These are phyloP conservation scores for Eupeodes luniger DNA, from an alignment of 2,888 invertebrate species.

Conservation along the genomic window DNA sequence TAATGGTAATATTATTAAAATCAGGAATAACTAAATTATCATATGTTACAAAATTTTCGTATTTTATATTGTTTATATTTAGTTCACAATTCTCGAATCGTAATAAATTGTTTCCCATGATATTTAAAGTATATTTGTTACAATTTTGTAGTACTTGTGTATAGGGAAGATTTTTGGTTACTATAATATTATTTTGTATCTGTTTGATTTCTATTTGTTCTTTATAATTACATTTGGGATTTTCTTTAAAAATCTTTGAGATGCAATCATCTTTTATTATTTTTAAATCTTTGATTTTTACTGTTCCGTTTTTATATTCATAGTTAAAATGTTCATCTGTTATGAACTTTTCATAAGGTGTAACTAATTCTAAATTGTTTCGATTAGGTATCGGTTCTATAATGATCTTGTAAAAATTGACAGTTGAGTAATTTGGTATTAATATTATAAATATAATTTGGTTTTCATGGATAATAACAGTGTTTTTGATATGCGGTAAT, in stretches of 20 bases:
- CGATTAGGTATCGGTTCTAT: neutral
- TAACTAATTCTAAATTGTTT: neutral
- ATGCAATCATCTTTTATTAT: neutral
- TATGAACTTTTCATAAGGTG: too few relatives aligned
- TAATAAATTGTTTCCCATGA: neutral
- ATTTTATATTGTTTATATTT: neutral
- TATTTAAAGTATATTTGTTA: neutral
- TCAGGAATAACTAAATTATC: too few relatives aligned
- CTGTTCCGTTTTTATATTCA: neutral
- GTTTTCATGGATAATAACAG: neutral
- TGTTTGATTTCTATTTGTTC: too few relatives aligned
- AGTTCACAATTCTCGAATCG: neutral
- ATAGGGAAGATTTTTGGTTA: too few relatives aligned
- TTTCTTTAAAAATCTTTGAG: neutral
- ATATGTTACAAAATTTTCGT: too few relatives aligned
- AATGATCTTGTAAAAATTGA: neutral
- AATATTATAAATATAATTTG: conserved; percentile 4
- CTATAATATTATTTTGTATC: too few relatives aligned
- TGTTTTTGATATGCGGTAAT: neutral
- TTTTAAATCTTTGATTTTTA: conserved; percentile 5
- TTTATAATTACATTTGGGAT: too few relatives aligned
- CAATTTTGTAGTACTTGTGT: neutral
- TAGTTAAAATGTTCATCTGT: too few relatives aligned
- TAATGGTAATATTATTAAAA: neutral
- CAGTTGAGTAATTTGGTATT: neutral